phyloP scores from a whole-genome alignment of 2,113 vertebrate species.

The Neopipo cinnamomea region DNA sequence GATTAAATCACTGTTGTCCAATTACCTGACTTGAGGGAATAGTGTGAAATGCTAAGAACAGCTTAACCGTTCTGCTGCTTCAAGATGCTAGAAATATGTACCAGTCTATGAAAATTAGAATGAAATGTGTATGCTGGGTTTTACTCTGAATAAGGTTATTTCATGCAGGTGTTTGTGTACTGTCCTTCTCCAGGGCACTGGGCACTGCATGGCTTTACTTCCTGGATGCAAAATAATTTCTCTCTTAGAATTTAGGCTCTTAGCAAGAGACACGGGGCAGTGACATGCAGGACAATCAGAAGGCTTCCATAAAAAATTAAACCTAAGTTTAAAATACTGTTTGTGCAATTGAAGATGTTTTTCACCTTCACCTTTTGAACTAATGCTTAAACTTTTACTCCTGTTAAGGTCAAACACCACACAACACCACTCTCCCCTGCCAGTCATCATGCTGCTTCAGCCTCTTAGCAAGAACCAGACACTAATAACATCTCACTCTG shows the following conservation, averaged over 20 bases:
- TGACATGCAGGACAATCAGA: neutral
- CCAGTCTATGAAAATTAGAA: neutral
- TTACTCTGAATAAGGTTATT: neutral
- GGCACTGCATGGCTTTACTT: neutral
- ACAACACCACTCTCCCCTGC: neutral
- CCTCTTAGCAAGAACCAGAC: conserved; percentile 34
- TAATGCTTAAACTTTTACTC: neutral
- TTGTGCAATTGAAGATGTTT: neutral
- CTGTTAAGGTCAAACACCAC: neutral
- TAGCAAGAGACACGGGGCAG: neutral
- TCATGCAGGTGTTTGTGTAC: neutral
- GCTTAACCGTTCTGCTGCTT: neutral
- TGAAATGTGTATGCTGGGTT: neutral
- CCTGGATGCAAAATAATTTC: neutral
- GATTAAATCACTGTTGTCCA: neutral
- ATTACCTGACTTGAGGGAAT: neutral
- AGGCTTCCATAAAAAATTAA: neutral
- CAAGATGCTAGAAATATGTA: neutral
- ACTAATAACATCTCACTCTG: conserved; percentile 35
- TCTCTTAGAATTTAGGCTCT: too few species aligned
- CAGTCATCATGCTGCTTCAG: neutral
- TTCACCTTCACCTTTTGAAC: neutral
- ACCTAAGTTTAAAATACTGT: neutral
- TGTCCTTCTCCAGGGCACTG: neutral
- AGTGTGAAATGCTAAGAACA: neutral